Percentiles rank a stretch among this genome's conserved stretches.
Evolutionary conservation across 2,797 vertebrate species (phyloP).

Genomic region (Hephaestus fuliginosus): DNA sequence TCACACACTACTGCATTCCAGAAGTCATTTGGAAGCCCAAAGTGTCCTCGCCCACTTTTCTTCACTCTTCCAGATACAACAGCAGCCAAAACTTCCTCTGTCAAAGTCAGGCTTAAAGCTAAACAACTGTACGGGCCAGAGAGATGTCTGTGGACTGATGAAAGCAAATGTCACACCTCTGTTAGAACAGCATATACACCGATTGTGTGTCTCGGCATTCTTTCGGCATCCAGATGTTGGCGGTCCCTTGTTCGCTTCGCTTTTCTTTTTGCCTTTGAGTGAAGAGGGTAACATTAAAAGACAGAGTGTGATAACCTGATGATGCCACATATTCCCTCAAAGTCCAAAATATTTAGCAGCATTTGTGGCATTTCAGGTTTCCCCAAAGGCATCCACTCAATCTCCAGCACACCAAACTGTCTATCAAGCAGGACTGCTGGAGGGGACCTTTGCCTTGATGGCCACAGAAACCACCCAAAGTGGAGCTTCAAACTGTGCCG

Average conservation of each 20-base stretch:
- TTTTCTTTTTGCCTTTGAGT: background rate
- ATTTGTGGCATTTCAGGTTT: conserved; percentile 8
- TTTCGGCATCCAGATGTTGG: conserved; percentile 70
- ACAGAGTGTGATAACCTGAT: conserved; percentile 2
- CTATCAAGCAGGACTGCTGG: conserved; percentile 63
- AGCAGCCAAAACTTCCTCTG: conserved; percentile 70
- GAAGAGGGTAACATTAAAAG: background rate
- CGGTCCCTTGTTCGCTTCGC: background rate
- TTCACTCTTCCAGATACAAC: conserved; percentile 80
- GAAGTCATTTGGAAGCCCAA: conserved; percentile 55
- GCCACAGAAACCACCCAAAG: conserved; percentile 83
- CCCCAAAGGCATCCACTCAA: background rate
- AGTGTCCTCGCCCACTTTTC: conserved; percentile 75
- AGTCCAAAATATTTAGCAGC: conserved; percentile 5
- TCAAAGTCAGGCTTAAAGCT: conserved; percentile 64
- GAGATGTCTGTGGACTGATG: conserved; percentile 50
- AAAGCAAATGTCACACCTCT: conserved; percentile 65
- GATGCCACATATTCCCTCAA: background rate
- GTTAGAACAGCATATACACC: conserved; percentile 45
- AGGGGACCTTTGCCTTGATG: conserved; percentile 66
- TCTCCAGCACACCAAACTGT: conserved; percentile 52
- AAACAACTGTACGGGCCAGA: conserved; percentile 65
- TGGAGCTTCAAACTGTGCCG: conserved; percentile 83
- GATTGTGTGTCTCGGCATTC: conserved; percentile 38
- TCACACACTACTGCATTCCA: conserved; percentile 75